Base-by-base conservation (phyloP, 2,797 vertebrate genomes). In the Manis javanica region DNA sequence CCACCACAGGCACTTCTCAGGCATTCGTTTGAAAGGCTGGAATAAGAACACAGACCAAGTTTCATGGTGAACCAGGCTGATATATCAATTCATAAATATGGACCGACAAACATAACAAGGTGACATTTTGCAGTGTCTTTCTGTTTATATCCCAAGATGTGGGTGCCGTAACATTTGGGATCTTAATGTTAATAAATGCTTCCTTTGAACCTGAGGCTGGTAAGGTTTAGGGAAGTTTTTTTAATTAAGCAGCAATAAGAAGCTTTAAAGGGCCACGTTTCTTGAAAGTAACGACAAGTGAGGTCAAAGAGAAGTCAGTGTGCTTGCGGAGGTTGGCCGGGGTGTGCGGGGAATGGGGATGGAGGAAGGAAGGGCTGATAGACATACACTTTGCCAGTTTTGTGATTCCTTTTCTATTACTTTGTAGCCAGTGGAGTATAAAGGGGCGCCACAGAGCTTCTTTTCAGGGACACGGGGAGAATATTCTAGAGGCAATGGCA, bases 281-380 rank as follows among this genome's bases (percentile, higher is more conserved):
- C n/a, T 75, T 18, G 23, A 86, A 37, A 71, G 46, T n/a, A 68
- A 26, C 26, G 16, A 5, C 4, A n/a, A 19, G 9, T 4, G 16
- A 55, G 31, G 4, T 68, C 5, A 4, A 16, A 46, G 42, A 51
- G 42, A 51, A 63, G 78, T 51, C n/a, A 84, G 15, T 1, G 23
- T 7, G 29, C 6, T 63, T 31, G 18, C 16, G 21, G 18, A 4
- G 21, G 4, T 42, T 42, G 6, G 69, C 29, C 10, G 3, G 39
- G 21, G 34, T 21, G 0, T 6, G 9, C 9, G 12, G 6, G 24
- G 23, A n/a, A 19, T 3, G 2, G 49, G 64, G 19, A 69, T 7
- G 5, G 5, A 64, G 42, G 49, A 49, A 46, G 59, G 13, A 66
- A 10, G 26, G 11, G 6, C 14, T 34, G 75, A 46, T n/a, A 95